Base-by-base conservation (phyloP, 2,888 invertebrate species). In the Drosophila pegasa region DNA sequence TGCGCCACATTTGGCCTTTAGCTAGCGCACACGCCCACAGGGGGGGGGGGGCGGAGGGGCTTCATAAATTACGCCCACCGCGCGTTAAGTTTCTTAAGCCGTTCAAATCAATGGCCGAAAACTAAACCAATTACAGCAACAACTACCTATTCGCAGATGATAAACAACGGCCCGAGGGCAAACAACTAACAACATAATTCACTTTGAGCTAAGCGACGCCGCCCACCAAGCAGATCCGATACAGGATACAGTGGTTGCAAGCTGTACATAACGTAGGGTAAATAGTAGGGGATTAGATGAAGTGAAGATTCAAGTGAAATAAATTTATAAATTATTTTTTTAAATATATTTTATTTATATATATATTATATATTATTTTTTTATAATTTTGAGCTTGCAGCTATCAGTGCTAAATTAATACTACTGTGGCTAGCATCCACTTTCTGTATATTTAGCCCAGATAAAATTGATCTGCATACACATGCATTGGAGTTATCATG, bases 51-150 rank as follows among this genome's bases (percentile, higher is more conserved):
- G n/a, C n/a, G 5, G 12, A 63, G 52, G 40, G 62, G 47, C 48
- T 63, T 62, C 79, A 84, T 84, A 81, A 84, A 84, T 84, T 79
- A 65, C 85, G 63, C 81, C 85, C 79, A 81, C 58, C 27, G 27
- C 40, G 25, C 7, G 20, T 35, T 37, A 35, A 47, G 50, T 67
- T 67, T 52, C 63, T 67, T 73, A 62, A 59, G 62, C 57, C 65
- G 22, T 73, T 52, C 58, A 68, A 84, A 76, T 84, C 84, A 71
- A 81, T 78, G 75, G 68, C 68, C 64, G 70, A 75, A 70, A 82
- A 75, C 86, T 75, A 60, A 72, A 69, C 66, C 75, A 85, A 82
- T 86, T 83, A 80, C 75, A 60, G 43, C 62, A 63, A 41, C 60
- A 66, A 59, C 59, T 25, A 22, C 31, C 31, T 22, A n/a, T 27